phyloP scores from a whole-genome alignment of 2,113 vertebrate species.

The Burhinus bistriatus region DNA sequence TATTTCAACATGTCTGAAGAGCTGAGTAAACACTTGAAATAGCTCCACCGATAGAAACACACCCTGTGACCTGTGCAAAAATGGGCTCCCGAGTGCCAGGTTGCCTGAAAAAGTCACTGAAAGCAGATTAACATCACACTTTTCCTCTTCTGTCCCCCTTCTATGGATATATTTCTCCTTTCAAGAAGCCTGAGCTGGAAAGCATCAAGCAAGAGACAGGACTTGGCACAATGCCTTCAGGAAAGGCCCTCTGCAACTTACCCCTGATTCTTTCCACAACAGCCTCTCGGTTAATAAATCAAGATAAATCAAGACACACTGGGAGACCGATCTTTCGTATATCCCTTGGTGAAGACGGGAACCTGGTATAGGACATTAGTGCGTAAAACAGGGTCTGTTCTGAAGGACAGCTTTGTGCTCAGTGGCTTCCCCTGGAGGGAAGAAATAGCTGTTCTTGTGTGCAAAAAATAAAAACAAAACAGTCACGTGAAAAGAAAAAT shows the following conservation, averaged over 20 bases:
- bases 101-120: background rate
- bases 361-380: background rate
- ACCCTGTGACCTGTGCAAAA: background rate
- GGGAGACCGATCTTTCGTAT: background rate
- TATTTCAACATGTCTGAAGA: background rate
- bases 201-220: background rate
- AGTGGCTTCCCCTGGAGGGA: background rate
- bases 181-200: constrained; percentile 1
- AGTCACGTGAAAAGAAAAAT: background rate
- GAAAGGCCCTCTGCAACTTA: constrained; percentile 23
- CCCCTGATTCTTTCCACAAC: background rate
- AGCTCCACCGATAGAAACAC: background rate
- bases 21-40: background rate
- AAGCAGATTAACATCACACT: background rate
- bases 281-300: constrained; percentile 30
- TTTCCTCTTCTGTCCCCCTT: background rate
- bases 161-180: background rate
- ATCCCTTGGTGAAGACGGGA: background rate
- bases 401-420: background rate
- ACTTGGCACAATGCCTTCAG: constrained; percentile 7
- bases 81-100: background rate
- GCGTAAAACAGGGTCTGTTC: background rate
- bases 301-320: constrained; percentile 5
- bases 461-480: background rate
- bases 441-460: background rate